Evolutionary conservation across 2,888 invertebrate genomes (phyloP).

Genomic region (Scaptomyza polygonia): DNA sequence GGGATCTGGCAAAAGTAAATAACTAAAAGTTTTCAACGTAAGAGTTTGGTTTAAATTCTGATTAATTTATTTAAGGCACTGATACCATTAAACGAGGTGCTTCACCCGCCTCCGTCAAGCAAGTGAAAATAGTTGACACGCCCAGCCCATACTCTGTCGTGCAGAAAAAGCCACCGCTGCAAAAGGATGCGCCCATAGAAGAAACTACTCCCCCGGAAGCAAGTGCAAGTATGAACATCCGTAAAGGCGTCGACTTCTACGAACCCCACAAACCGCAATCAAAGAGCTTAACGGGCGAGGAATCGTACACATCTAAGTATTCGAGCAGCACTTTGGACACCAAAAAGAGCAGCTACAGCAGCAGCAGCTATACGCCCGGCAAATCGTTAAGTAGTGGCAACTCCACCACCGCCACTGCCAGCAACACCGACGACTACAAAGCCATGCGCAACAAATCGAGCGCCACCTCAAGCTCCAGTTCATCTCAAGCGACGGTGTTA

Average conservation of each 20-base stretch:
- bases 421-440: constrained; percentile 79
- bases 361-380: constrained; percentile 56
- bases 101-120: constrained; percentile 83
- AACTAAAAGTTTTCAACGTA: not conserved
- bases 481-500: constrained; percentile 82
- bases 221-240: constrained; percentile 45
- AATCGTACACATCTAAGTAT: constrained; percentile 67
- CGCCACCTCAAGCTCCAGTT: constrained; percentile 82
- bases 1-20: constrained; percentile 80
- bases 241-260: constrained; percentile 81
- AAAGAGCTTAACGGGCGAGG: constrained; percentile 64
- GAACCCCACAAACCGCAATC: constrained; percentile 80
- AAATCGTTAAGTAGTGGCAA: constrained; percentile 62
- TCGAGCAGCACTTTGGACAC: constrained; percentile 58
- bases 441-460: constrained; percentile 82
- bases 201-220: constrained; percentile 62
- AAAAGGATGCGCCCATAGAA: constrained; percentile 72
- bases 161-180: constrained; percentile 76
- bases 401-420: constrained; percentile 67
- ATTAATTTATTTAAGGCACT: constrained; percentile 75
- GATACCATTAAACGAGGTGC: constrained; percentile 85
- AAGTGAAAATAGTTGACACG: constrained; percentile 82
- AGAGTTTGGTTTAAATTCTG: not conserved
- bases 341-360: constrained; percentile 66
- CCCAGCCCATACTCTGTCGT: constrained; percentile 83